These are phyloP conservation scores for Coreoperca whiteheadi DNA, from an alignment of 2,113 vertebrate genomes.

Conservation along the genomic window DNA sequence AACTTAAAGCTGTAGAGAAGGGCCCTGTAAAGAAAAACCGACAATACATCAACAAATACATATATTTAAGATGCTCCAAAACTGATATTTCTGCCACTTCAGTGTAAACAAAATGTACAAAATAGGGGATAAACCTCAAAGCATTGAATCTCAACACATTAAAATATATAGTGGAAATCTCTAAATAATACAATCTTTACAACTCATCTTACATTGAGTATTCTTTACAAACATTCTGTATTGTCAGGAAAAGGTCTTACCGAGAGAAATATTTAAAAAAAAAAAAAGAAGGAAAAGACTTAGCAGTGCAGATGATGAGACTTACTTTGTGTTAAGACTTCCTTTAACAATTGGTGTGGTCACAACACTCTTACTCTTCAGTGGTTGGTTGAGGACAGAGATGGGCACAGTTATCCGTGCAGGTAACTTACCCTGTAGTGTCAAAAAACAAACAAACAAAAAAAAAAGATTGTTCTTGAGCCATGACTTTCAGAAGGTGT, in stretches of 20 bases:
- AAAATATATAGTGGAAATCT: not conserved
- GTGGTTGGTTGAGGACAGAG: slow-evolving; percentile 95
- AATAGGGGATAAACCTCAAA: too few relatives aligned
- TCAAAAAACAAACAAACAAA: too few relatives aligned
- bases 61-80: slow-evolving; percentile 5
- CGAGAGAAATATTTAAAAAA: not conserved
- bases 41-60: not conserved
- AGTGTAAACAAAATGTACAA: not conserved
- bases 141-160: not conserved
- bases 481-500: not conserved
- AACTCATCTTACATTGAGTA: not conserved
- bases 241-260: not conserved
- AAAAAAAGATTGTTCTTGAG: not conserved
- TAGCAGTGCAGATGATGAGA: not conserved
- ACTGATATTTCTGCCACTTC: not conserved
- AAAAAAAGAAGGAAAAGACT: not conserved
- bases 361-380: slow-evolving; percentile 95
- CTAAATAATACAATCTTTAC: not conserved
- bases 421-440: slow-evolving; percentile 92
- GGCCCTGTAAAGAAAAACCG: not conserved
- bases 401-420: slow-evolving; percentile 94
- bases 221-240: not conserved
- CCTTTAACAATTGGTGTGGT: slow-evolving; percentile 96
- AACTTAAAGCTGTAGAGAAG: not conserved
- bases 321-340: slow-evolving; percentile 94